Percentiles rank a stretch among this genome's conserved stretches.
phyloP scores from a whole-genome alignment of 1,140 invertebrate genomes.

The Tetramorium alpestre region DNA sequence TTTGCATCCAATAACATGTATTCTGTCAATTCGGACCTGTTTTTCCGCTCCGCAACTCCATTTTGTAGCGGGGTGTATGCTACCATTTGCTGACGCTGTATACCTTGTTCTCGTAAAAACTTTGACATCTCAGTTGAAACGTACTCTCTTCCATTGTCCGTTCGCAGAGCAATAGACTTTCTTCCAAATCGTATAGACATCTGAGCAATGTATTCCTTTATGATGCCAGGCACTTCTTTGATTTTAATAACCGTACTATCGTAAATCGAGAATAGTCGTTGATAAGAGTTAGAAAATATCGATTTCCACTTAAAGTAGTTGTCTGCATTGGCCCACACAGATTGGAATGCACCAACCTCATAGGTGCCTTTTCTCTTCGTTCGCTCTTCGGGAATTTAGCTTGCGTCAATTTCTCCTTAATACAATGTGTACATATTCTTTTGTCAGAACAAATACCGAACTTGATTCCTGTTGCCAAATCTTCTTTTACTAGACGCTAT shows the following conservation, averaged over 20 bases:
- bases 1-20: neutral
- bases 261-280: conserved; percentile 6
- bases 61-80: neutral
- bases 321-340: conserved; percentile 28
- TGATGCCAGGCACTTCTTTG: conserved; percentile 46
- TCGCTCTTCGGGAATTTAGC: conserved; percentile 39
- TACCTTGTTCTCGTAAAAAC: conserved; percentile 41
- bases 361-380: neutral
- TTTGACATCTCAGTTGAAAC: conserved; percentile 29
- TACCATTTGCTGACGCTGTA: conserved; percentile 49
- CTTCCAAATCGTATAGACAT: too few relatives aligned
- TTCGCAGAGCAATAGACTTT: conserved; percentile 9
- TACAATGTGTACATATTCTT: conserved; percentile 49
- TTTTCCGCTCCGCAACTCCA: neutral
- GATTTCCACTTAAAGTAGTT: neutral
- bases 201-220: conserved; percentile 52
- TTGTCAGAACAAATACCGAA: conserved; percentile 21
- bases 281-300: conserved; percentile 2
- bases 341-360: neutral
- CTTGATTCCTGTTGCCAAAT: conserved; percentile 47
- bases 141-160: conserved; percentile 54
- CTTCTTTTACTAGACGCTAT: neutral
- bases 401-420: conserved; percentile 56
- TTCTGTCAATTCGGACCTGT: neutral
- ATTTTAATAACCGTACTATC: conserved; percentile 41